Evolutionary conservation across 2,113 vertebrate species (phyloP).

Genomic region (Pseudolaguvia tuberculata): DNA sequence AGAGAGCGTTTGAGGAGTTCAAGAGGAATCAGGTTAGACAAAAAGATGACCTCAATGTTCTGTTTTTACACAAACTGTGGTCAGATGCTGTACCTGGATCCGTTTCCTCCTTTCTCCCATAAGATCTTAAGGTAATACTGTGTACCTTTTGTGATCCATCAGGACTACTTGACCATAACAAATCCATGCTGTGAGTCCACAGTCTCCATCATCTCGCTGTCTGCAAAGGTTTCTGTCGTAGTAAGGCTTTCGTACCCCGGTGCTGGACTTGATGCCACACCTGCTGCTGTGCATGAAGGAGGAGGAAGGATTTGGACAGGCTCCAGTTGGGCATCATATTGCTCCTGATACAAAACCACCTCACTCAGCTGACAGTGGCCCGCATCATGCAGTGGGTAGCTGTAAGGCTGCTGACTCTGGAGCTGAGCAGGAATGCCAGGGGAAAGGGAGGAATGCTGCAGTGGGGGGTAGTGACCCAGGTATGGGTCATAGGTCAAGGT

Average conservation of each 20-base stretch:
- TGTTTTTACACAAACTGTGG: conserved; percentile 51
- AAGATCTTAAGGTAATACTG: conserved; percentile 62
- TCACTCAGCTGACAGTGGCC: conserved; percentile 57
- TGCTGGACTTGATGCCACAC: conserved; percentile 50
- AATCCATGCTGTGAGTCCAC: conserved; percentile 95
- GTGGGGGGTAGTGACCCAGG: conserved; percentile 71
- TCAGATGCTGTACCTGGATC: conserved; percentile 50
- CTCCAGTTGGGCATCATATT: conserved; percentile 73
- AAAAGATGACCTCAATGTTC: conserved; percentile 54
- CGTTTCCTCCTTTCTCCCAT: conserved; percentile 27
- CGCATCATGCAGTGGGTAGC: conserved; percentile 70
- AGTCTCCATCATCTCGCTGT: conserved; percentile 97
- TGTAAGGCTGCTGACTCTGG: conserved; percentile 60
- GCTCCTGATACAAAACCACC: conserved; percentile 64
- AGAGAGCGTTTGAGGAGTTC: conserved; percentile 54
- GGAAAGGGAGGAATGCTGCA: conserved; percentile 55
- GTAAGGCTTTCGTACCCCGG: conserved; percentile 67
- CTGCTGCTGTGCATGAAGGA: conserved; percentile 51
- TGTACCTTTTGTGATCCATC: conserved; percentile 11
- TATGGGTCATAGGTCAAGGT: conserved; percentile 65
- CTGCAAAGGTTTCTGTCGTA: conserved; percentile 78
- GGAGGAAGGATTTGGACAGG: conserved; percentile 56
- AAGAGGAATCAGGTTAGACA: conserved; percentile 60
- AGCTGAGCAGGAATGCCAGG: conserved; percentile 34
- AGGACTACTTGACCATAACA: conserved; percentile 86